A percentile compares a stretch with the other conserved stretches of the same genome.
These are phyloP conservation scores for Girardinus metallicus DNA, from an alignment of 2,797 vertebrate genomes.

Conservation along the genomic window DNA sequence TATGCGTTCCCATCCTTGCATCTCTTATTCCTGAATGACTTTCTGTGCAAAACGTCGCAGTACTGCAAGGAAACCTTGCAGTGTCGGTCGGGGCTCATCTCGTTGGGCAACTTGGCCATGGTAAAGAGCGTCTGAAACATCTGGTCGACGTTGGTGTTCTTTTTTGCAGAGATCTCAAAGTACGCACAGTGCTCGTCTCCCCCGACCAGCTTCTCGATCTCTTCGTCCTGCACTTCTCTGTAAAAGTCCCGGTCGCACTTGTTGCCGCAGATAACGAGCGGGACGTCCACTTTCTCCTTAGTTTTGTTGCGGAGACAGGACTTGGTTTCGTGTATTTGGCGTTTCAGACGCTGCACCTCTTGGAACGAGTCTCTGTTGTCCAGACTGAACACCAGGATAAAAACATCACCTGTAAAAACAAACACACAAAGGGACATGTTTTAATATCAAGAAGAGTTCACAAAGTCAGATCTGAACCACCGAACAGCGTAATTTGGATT, in stretches of 20 bases:
- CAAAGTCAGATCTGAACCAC: background rate
- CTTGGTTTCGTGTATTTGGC: constrained; percentile 96
- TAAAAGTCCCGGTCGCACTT: constrained; percentile 93
- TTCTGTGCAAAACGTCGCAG: constrained; percentile 92
- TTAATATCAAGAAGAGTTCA: background rate
- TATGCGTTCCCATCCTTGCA: constrained; percentile 89
- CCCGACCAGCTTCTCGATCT: constrained; percentile 88
- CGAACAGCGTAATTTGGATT: background rate
- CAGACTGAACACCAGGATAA: constrained; percentile 96
- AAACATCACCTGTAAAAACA: constrained; percentile 89
- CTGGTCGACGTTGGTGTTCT: constrained; percentile 93
- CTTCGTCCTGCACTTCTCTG: constrained; percentile 88
- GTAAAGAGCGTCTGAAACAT: constrained; percentile 97
- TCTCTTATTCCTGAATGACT: constrained; percentile 87
- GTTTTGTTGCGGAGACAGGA: constrained; percentile 96
- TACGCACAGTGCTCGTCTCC: constrained; percentile 90
- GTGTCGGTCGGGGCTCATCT: constrained; percentile 97
- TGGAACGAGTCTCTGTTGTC: constrained; percentile 96
- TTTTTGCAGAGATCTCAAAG: constrained; percentile 96
- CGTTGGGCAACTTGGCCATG: constrained; percentile 94
- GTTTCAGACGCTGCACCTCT: constrained; percentile 94
- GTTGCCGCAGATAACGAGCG: constrained; percentile 96
- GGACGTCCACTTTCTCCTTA: constrained; percentile 92
- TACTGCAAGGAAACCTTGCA: constrained; percentile 92
- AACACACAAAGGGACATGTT: constrained; percentile 9